A percentile compares a stretch with the other conserved stretches of the same genome.
Evolutionary conservation across 2,113 vertebrate species (phyloP).

Genomic region (Stegastes partitus): DNA sequence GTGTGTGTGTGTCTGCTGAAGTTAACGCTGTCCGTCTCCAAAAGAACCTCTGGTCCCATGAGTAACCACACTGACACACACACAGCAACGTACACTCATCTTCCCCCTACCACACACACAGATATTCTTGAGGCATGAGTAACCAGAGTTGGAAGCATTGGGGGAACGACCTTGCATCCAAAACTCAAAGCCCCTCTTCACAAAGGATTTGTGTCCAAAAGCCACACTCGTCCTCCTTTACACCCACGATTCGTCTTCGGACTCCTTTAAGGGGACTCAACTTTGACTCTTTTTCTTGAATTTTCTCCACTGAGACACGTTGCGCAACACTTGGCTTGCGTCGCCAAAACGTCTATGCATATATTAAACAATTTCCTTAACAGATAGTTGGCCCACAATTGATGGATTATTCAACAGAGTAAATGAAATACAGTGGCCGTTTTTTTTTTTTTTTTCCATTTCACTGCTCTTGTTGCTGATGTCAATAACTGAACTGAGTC

Average conservation of each 20-base stretch:
- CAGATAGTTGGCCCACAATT: no score
- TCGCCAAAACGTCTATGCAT: conserved; percentile 17
- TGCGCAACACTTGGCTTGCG: conserved; percentile 48
- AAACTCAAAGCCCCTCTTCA: conserved; percentile 65
- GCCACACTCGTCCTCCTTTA: conserved; percentile 53
- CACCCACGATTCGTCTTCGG: conserved; percentile 33
- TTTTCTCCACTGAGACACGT: conserved; percentile 32
- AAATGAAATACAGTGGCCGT: no score
- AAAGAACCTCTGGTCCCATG: conserved; percentile 76
- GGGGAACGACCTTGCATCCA: conserved; percentile 72
- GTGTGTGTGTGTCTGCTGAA: conserved; percentile 50
- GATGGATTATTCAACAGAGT: no score
- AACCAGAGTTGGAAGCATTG: conserved; percentile 61
- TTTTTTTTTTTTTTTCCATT: no score
- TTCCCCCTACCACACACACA: conserved; percentile 11
- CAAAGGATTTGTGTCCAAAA: conserved; percentile 74
- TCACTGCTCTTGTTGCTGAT: background rate
- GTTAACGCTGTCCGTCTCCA: conserved; percentile 69
- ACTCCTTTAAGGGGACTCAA: conserved; percentile 42
- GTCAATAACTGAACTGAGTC: conserved; percentile 2
- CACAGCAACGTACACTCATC: conserved; percentile 29
- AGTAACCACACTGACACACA: conserved; percentile 67
- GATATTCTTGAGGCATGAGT: conserved; percentile 68
- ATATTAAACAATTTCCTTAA: background rate
- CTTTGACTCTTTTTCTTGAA: conserved; percentile 35